These are phyloP conservation scores for Staurois parvus DNA, from an alignment of 2,797 vertebrate species.

Conservation along the genomic window DNA sequence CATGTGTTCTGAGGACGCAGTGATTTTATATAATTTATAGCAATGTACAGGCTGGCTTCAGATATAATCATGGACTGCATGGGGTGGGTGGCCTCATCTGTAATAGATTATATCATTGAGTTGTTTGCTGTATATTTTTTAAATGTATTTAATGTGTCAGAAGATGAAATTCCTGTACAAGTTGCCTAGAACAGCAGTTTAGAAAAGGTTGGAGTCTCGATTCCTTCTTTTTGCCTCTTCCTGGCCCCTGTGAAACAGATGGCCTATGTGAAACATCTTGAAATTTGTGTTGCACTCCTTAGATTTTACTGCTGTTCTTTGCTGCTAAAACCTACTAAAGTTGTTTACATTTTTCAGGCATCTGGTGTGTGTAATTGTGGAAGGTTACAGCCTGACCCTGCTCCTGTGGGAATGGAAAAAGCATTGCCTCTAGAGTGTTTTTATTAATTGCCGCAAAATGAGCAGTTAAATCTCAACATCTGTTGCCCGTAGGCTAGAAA, in stretches of 20 bases:
- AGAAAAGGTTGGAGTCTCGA: not conserved
- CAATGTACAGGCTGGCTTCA: no score
- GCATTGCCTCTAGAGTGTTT: constrained; percentile 43
- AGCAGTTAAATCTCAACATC: constrained; percentile 65
- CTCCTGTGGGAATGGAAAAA: constrained; percentile 57
- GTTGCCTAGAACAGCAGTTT: not conserved
- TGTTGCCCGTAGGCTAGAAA: constrained; percentile 56
- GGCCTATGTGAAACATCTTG: constrained; percentile 20
- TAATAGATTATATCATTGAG: not conserved
- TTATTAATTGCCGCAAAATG: constrained; percentile 53
- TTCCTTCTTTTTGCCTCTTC: constrained; percentile 34
- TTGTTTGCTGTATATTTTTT: not conserved
- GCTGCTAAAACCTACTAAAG: constrained; percentile 52
- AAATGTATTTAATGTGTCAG: not conserved
- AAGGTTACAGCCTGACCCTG: constrained; percentile 49
- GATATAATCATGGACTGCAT: no score
- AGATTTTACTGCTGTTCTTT: constrained; percentile 22
- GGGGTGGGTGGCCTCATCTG: no score
- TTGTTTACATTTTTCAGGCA: constrained; percentile 64
- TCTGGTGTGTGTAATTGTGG: constrained; percentile 60
- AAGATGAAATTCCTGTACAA: not conserved
- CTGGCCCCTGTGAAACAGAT: constrained; percentile 20
- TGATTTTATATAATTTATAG: no score
- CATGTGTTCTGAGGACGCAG: no score
- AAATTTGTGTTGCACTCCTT: constrained; percentile 34